Evolutionary conservation across 35 echinoderm and acorn worm genomes (phyloP).

Genomic region (Stichopus chloronotus): DNA sequence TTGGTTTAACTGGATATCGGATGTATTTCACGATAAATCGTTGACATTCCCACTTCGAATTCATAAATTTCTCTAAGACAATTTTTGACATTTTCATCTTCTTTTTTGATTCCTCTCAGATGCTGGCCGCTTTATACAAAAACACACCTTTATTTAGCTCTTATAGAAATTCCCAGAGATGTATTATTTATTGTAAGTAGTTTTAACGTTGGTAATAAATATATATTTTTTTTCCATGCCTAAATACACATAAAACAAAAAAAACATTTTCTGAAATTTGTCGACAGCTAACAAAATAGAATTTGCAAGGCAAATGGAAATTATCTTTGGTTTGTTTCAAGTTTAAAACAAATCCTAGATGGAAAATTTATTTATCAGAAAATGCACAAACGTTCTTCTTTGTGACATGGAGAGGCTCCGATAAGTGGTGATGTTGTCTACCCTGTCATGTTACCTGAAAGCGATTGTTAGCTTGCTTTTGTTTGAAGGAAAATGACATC

Average conservation of each 20-base stretch:
- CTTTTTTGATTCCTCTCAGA: slow-evolving; percentile 24
- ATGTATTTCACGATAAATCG: no score
- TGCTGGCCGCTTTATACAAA: slow-evolving; percentile 57
- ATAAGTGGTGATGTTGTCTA: no score
- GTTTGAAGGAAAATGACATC: no score
- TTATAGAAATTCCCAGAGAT: slow-evolving; percentile 76
- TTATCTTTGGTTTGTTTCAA: no score
- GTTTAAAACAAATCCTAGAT: no score
- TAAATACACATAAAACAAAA: background rate
- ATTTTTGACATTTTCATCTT: background rate
- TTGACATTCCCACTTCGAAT: background rate
- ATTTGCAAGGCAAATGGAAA: background rate
- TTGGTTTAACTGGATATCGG: no score
- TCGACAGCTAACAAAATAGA: background rate
- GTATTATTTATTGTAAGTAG: slow-evolving; percentile 63
- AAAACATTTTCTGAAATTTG: background rate
- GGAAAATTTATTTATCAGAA: background rate
- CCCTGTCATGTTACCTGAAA: no score
- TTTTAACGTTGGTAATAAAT: background rate
- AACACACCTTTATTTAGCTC: slow-evolving; percentile 22
- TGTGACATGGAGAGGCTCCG: no score
- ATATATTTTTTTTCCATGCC: background rate
- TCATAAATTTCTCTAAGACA: background rate
- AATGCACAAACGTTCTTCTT: background rate
- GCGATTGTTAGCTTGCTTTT: no score